These are phyloP conservation scores for Macquaria ambigua DNA, from an alignment of 2,113 vertebrate genomes.

Conservation along the genomic window DNA sequence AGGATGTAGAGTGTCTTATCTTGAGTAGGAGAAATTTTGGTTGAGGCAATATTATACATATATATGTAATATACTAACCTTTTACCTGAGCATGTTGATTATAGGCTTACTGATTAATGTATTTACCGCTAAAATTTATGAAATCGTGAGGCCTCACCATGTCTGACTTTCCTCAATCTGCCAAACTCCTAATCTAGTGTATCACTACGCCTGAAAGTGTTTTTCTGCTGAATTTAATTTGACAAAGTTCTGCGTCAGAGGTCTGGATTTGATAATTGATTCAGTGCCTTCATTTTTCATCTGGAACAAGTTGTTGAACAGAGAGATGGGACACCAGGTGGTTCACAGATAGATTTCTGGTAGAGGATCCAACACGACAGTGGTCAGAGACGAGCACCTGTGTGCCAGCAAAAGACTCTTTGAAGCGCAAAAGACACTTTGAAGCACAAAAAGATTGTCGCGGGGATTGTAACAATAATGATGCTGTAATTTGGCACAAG, in stretches of 20 bases:
- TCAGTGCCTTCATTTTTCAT: neutral
- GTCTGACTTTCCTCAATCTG: neutral
- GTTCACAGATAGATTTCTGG: neutral
- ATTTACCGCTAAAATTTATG: neutral
- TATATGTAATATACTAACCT: neutral
- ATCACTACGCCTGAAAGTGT: neutral
- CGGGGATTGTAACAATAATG: neutral
- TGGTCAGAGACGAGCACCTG: neutral
- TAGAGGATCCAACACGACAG: neutral
- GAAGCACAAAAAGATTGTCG: no score
- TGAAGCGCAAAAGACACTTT: no score
- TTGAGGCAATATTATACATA: neutral
- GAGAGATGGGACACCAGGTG: neutral
- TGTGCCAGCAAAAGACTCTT: neutral
- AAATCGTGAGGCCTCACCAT: neutral
- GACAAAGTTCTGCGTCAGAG: neutral
- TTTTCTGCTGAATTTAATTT: conserved; percentile 5
- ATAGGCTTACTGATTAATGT: neutral
- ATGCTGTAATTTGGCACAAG: neutral
- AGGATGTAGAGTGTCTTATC: neutral
- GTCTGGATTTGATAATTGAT: conserved; percentile 19
- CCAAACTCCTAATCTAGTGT: neutral
- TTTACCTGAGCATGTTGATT: neutral
- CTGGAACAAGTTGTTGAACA: neutral
- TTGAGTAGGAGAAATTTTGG: neutral